Evolutionary conservation across 2,113 vertebrate genomes (phyloP).

Genomic region (Aramus guarauna): DNA sequence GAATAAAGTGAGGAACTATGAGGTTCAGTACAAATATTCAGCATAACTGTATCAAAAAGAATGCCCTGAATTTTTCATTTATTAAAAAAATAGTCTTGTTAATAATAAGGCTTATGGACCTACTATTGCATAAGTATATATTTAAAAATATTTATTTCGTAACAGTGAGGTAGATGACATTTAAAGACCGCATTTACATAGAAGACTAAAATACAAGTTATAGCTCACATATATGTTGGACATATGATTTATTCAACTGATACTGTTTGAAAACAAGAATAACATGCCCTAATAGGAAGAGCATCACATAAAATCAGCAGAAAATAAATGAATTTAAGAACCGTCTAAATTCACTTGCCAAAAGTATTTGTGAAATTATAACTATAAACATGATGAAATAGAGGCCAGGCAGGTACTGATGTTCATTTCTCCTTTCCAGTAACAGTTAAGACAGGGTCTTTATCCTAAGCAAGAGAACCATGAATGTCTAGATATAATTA

Average conservation of each 20-base stretch:
- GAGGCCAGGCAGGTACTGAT: not conserved
- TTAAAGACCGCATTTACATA: not conserved
- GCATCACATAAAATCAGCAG: not conserved
- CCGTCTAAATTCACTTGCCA: not conserved
- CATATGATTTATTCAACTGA: not conserved
- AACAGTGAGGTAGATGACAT: not conserved
- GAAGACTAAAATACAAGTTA: not conserved
- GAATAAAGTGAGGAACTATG: not conserved
- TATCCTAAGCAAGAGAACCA: not conserved
- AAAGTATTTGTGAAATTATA: not conserved
- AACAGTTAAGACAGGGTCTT: not conserved
- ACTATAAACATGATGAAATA: not conserved
- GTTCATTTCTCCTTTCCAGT: not conserved
- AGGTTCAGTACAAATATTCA: not conserved
- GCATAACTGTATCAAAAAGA: not conserved
- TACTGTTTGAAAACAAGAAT: not conserved
- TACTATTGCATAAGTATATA: not conserved
- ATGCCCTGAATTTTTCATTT: not conserved
- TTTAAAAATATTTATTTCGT: not conserved
- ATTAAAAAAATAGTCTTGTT: not conserved
- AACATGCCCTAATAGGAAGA: not conserved
- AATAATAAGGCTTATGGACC: not conserved
- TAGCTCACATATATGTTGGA: not conserved
- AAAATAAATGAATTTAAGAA: not conserved
- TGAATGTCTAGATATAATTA: not conserved